Percentiles rank a stretch among this genome's conserved stretches.
These are phyloP conservation scores for Pseudopodoces humilis DNA, from an alignment of 2,113 vertebrate species.

Conservation along the genomic window DNA sequence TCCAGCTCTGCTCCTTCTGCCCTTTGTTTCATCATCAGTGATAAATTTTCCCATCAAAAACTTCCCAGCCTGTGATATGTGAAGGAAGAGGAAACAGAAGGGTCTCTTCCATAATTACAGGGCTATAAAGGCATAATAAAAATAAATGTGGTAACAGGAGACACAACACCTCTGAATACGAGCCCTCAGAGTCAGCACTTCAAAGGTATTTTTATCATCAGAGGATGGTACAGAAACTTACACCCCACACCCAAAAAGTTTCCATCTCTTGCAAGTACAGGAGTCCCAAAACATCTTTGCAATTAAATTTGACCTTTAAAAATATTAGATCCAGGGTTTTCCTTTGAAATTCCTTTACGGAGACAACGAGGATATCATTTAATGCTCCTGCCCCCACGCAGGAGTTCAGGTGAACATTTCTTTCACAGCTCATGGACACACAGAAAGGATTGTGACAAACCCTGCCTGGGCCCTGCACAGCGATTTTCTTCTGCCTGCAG, in stretches of 20 bases:
- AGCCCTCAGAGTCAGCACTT: background rate
- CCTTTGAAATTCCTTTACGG: background rate
- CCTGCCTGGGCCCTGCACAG: background rate
- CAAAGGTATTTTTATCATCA: conserved; percentile 42
- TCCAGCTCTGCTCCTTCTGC: background rate
- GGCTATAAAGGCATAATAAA: conserved; percentile 27
- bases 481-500: background rate
- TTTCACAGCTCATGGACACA: background rate
- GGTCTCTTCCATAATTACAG: background rate
- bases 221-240: background rate
- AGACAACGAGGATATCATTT: background rate
- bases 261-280: background rate
- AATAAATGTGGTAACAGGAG: conserved; percentile 30
- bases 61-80: background rate
- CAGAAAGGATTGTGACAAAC: background rate
- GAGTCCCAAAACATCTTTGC: background rate
- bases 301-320: background rate
- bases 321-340: background rate
- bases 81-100: background rate
- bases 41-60: conserved; percentile 13
- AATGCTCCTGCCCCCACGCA: background rate
- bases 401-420: background rate
- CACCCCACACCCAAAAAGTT: background rate
- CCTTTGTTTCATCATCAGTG: background rate
- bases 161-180: conserved; percentile 25